Percentiles rank a stretch among this genome's conserved stretches.
phyloP scores from a whole-genome alignment of 2,888 invertebrate genomes.

The Ctena decussata region DNA sequence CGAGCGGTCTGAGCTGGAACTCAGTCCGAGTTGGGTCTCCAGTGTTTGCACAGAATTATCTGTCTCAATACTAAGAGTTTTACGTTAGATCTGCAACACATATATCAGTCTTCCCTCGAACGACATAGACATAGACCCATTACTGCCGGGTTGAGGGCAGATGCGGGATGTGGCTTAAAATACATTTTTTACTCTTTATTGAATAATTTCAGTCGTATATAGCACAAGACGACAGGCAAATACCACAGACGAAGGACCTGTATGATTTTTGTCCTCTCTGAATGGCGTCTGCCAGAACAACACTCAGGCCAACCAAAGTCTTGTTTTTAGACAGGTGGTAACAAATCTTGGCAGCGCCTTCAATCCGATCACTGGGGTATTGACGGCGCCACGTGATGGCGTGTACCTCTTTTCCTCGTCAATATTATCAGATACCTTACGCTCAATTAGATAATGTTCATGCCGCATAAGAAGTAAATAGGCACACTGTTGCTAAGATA shows the following conservation, averaged over 20 bases:
- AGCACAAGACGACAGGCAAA: background rate
- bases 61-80: too few relatives aligned
- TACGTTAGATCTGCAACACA: too few relatives aligned
- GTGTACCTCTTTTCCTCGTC: background rate
- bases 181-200: too few relatives aligned
- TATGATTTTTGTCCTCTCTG: background rate
- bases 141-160: too few relatives aligned
- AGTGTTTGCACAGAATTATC: too few relatives aligned
- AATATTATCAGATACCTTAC: background rate
- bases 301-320: background rate
- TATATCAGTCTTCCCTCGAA: too few relatives aligned
- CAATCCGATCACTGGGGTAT: background rate
- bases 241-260: background rate
- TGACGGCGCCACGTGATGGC: background rate
- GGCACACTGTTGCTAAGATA: background rate
- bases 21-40: too few relatives aligned
- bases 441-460: background rate
- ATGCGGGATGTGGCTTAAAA: too few relatives aligned
- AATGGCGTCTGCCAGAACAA: background rate
- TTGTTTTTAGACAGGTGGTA: background rate
- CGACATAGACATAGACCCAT: too few relatives aligned
- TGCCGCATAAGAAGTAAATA: background rate
- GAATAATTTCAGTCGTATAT: too few relatives aligned
- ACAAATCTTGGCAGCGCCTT: background rate
- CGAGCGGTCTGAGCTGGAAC: too few relatives aligned